Percentiles rank a stretch among this genome's conserved stretches.
Conservation (phyloP, 1,140 invertebrate species). For the Trialeurodes vaporariorum region DNA sequence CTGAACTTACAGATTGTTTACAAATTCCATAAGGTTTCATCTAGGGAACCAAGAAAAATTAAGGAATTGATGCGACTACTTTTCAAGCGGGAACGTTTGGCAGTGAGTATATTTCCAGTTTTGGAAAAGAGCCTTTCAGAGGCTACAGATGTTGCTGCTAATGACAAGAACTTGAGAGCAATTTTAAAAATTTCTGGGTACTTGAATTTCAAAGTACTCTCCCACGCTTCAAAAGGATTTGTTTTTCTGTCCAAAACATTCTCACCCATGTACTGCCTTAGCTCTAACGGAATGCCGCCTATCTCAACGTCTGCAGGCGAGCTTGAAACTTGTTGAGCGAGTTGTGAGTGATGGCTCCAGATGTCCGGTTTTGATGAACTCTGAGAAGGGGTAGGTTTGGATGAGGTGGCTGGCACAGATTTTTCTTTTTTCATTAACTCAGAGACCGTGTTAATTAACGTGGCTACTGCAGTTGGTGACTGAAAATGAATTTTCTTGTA, state of each 20-base stretch:
- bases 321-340: no score
- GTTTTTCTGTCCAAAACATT: not conserved
- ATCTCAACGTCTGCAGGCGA: no score
- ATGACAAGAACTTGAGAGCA: not conserved
- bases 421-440: no score
- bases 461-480: not conserved
- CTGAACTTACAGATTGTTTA: no score
- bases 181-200: not conserved
- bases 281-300: not conserved
- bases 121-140: not conserved
- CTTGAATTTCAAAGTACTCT: not conserved
- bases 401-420: no score
- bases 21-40: not conserved
- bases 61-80: not conserved
- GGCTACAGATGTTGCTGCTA: not conserved
- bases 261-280: not conserved
- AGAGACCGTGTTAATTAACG: no score
- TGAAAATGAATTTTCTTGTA: not conserved
- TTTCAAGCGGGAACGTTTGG: not conserved
- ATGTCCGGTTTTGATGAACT: no score
- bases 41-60: not conserved
- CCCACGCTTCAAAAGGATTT: not conserved
- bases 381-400: no score
- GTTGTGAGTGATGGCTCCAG: no score
- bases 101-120: not conserved